Percentiles rank a stretch among this genome's conserved stretches.
Conservation (phyloP, 2,113 vertebrate genomes). For the Sander vitreus region DNA sequence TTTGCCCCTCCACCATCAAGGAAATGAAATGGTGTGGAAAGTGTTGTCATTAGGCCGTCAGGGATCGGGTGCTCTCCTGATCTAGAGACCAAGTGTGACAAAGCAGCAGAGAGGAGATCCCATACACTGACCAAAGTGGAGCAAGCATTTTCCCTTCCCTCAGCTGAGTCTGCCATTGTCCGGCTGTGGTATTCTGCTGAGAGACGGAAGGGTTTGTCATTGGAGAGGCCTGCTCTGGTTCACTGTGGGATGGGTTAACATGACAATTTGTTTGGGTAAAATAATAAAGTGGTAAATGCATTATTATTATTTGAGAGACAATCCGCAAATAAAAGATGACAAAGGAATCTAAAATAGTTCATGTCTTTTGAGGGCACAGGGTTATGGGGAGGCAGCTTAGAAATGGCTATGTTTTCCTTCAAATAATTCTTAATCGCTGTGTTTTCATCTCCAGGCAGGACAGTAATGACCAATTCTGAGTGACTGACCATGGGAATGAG, state of each 20-base stretch:
- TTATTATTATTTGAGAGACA: not conserved
- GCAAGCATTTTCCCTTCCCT: conserved; percentile 40
- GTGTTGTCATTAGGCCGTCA: conserved; percentile 63
- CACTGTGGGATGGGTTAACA: conserved; percentile 16
- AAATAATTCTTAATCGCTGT: conserved; percentile 57
- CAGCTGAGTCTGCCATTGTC: conserved; percentile 45
- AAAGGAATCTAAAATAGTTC: conserved; percentile 23
- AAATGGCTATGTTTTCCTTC: conserved; percentile 49
- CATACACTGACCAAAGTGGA: conserved; percentile 56
- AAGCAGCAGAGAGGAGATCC: conserved; percentile 61
- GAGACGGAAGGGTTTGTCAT: conserved; percentile 47
- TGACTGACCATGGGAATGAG: conserved; percentile 75
- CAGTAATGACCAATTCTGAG: conserved; percentile 69
- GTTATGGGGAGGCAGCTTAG: conserved; percentile 11
- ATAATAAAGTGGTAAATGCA: not conserved
- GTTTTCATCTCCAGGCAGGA: conserved; percentile 65
- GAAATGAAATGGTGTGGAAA: conserved; percentile 75
- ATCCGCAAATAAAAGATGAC: not conserved
- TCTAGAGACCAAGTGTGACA: conserved; percentile 50
- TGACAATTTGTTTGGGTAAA: conserved; percentile 13
- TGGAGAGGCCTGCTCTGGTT: conserved; percentile 59
- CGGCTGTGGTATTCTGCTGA: conserved; percentile 20
- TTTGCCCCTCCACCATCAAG: conserved; percentile 48
- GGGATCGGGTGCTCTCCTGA: conserved; percentile 52
- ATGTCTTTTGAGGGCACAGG: conserved; percentile 15